Base-by-base conservation (phyloP, 2,888 invertebrate genomes). In the Meliscaeva auricollis region DNA sequence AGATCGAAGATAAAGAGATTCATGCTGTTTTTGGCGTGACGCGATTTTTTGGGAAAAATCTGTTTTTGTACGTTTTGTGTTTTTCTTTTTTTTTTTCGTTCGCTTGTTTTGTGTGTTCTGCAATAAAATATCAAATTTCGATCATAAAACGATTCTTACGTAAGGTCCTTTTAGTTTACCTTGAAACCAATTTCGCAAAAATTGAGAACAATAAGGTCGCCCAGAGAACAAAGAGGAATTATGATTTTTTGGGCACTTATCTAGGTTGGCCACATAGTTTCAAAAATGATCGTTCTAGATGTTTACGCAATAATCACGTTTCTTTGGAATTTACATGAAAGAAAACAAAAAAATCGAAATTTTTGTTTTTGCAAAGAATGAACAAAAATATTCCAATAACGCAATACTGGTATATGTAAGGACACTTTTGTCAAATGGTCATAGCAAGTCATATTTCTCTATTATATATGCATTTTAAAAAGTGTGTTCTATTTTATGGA, bases 81-180 rank as follows among this genome's bases (percentile, higher is more conserved):
- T 46, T 78, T 46, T 9, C 58, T 6, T 8, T 54, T 26, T n/a
- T 26, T 7, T 17, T 50, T 13, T 44, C 13, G 11, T 22, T 64
- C 20, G 6, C n/a, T 30, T 38, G 38, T 11, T 38, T 9, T 38
- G 9, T 38, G 38, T 41, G 30, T 44, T 30, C 38, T 6, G 75
- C 20, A 35, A 81, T 85, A 81, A 81, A 84, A 85, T 69, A 73
- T 62, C 32, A 15, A 46, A 77, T 60, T 58, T 73, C 22, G 73
- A 77, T 66, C 80, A 73, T 85, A 85, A 85, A 85, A 64, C 73
- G 35, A 73, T 85, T 85, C 62, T 85, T 81, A 81, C 85, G 81
- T 73, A 81, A 85, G 68, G 62, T 69, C 13, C 48, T n/a, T 15
- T 0, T 15, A 9, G 44, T 32, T 66, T 56, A 85, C 85, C 85